Conservation (phyloP, 2,888 invertebrate species). For the Meliscaeva auricollis region DNA sequence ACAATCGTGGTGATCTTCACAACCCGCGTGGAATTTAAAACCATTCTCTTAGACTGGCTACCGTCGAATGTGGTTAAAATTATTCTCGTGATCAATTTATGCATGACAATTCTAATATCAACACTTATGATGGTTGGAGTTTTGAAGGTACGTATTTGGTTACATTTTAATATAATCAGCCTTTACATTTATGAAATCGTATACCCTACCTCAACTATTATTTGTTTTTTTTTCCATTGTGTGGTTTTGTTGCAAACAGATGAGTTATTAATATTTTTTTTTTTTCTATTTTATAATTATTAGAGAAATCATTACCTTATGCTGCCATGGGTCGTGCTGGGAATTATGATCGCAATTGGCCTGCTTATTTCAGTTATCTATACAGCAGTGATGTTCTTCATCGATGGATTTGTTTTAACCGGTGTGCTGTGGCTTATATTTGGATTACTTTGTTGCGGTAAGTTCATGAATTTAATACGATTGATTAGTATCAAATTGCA, state of each 20-base stretch:
- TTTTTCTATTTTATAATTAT: slow-evolving; percentile 77
- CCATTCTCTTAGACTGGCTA: slow-evolving; percentile 90
- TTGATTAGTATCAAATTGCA: slow-evolving; percentile 38
- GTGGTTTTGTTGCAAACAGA: slow-evolving; percentile 4
- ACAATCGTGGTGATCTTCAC: slow-evolving; percentile 89
- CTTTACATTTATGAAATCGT: slow-evolving; percentile 7
- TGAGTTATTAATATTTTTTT: slow-evolving; percentile 25
- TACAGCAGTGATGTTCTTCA: slow-evolving; percentile 90
- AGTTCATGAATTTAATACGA: slow-evolving; percentile 79
- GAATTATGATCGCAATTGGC: slow-evolving; percentile 91
- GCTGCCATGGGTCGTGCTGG: slow-evolving; percentile 93
- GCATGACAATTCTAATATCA: slow-evolving; percentile 93
- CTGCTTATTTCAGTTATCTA: slow-evolving; percentile 91
- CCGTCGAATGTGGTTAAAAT: slow-evolving; percentile 90
- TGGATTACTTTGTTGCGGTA: slow-evolving; percentile 87
- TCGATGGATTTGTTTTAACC: slow-evolving; percentile 86
- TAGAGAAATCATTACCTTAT: slow-evolving; percentile 92
- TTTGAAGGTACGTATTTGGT: slow-evolving; percentile 87
- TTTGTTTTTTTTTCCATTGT: slow-evolving; percentile 1
- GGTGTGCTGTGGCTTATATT: slow-evolving; percentile 87
- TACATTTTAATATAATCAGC: slow-evolving; percentile 4
- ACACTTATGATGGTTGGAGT: slow-evolving; percentile 90
- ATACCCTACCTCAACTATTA: background rate
- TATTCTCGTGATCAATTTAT: slow-evolving; percentile 91
- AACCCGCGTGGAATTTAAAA: slow-evolving; percentile 89